Percentiles rank a stretch among this genome's conserved stretches.
phyloP scores from a whole-genome alignment of 2,113 vertebrate species.

The Nyctibius bracteatus region DNA sequence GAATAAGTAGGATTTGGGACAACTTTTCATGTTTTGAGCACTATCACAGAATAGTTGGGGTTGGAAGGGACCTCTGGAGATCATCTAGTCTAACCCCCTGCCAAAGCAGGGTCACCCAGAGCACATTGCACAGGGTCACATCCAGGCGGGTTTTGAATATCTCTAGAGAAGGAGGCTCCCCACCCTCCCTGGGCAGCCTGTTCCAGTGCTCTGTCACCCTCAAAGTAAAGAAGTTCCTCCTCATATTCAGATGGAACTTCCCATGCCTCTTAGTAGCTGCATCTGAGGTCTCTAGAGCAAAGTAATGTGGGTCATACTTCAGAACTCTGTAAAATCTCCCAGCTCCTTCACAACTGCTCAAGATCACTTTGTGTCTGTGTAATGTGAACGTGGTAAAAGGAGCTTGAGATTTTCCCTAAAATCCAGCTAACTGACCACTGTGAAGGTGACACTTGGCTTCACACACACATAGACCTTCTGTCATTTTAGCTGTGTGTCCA shows the following conservation, averaged over 20 bases:
- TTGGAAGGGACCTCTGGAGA: too few species aligned
- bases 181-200: too few species aligned
- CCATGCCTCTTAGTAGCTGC: neutral
- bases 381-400: fast-evolving
- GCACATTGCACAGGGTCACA: too few species aligned
- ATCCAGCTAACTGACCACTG: fast-evolving
- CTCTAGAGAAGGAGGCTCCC: too few species aligned
- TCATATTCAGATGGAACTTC: too few species aligned
- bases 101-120: too few species aligned
- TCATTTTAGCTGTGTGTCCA: fast-evolving
- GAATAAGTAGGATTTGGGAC: fast-evolving
- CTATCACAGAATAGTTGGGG: too few species aligned
- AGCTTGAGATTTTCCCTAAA: neutral
- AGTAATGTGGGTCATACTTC: neutral
- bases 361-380: fast-evolving
- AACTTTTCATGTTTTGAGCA: fast-evolving
- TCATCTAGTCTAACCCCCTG: too few species aligned
- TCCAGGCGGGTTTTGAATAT: too few species aligned
- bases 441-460: neutral
- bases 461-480: fast-evolving
- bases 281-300: neutral
- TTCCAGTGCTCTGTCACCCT: too few species aligned
- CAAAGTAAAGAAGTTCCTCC: too few species aligned
- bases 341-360: neutral
- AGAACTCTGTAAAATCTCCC: neutral